These are phyloP conservation scores for Agrotis ipsilon DNA, from an alignment of 2,888 invertebrate species.

Conservation along the genomic window DNA sequence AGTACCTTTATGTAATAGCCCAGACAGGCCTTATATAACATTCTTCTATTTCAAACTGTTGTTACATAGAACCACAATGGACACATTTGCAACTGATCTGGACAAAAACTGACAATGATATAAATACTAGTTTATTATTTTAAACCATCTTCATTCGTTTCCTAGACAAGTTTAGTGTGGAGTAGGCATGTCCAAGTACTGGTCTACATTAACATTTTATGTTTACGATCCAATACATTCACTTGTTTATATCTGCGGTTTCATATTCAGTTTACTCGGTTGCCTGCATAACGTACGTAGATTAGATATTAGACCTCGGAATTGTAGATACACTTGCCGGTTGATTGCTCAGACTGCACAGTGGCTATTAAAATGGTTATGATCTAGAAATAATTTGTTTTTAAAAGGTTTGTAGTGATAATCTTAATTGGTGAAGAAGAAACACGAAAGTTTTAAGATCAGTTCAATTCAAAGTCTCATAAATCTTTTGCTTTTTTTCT, in stretches of 20 bases:
- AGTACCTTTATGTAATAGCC: too few relatives aligned
- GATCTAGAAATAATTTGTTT: not conserved
- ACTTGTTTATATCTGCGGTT: constrained; percentile 64
- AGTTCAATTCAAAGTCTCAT: not conserved
- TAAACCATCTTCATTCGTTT: not conserved
- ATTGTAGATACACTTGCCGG: constrained; percentile 7
- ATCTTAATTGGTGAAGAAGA: too few relatives aligned
- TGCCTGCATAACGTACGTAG: constrained; percentile 56
- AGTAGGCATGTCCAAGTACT: constrained; percentile 25
- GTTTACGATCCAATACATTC: constrained; percentile 68
- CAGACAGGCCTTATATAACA: too few relatives aligned
- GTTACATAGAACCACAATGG: too few relatives aligned
- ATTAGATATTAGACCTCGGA: constrained; percentile 37
- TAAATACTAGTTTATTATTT: not conserved
- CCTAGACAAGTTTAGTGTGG: constrained; percentile 8
- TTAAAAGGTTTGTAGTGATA: not conserved
- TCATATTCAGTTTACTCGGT: constrained; percentile 61
- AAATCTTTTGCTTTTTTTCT: not conserved
- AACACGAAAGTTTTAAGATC: not conserved
- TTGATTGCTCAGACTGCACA: constrained; percentile 13
- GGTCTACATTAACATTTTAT: constrained; percentile 68
- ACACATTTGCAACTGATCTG: not conserved
- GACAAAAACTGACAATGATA: not conserved
- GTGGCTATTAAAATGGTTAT: not conserved
- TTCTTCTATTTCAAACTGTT: too few relatives aligned